phyloP scores from a whole-genome alignment of 2,888 invertebrate genomes.

The Platerodrilus igneus region DNA sequence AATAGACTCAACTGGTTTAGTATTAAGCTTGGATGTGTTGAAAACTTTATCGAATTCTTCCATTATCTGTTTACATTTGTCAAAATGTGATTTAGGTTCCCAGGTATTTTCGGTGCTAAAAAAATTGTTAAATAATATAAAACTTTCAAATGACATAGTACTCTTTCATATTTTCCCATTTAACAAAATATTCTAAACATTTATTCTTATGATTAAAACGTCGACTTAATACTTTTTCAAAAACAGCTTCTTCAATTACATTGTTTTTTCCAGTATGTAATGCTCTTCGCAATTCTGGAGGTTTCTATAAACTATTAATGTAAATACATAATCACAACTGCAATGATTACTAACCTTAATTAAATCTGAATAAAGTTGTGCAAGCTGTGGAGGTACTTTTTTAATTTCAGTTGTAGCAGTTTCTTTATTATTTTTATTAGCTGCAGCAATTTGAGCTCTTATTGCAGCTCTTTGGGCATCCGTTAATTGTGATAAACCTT shows the following conservation, averaged over 20 bases:
- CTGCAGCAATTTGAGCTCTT: constrained; percentile 8
- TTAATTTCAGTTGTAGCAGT: constrained; percentile 27
- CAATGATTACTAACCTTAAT: constrained; percentile 25
- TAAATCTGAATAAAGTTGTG: constrained; percentile 34
- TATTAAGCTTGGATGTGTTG: constrained; percentile 70
- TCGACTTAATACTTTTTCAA: constrained; percentile 81
- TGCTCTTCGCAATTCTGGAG: constrained; percentile 19
- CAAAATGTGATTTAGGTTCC: constrained; percentile 75
- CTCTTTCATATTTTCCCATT: constrained; percentile 79
- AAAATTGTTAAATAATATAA: constrained; percentile 4
- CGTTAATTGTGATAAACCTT: constrained; percentile 9
- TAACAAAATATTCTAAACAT: constrained; percentile 77
- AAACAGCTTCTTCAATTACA: constrained; percentile 58
- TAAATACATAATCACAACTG: constrained; percentile 7
- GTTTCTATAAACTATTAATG: constrained; percentile 5
- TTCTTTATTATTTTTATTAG: constrained; percentile 24
- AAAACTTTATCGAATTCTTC: constrained; percentile 78
- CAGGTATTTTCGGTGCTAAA: constrained; percentile 62
- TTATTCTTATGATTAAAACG: constrained; percentile 72
- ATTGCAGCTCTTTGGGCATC: constrained; percentile 7
- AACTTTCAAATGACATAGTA: constrained; percentile 39
- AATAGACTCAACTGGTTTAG: too few species aligned
- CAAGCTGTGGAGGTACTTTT: constrained; percentile 30
- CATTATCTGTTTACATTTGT: constrained; percentile 69
- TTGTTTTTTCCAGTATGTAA: constrained; percentile 24